Conservation (phyloP, 2,113 vertebrate genomes). For the Amblyopsis rosae region DNA sequence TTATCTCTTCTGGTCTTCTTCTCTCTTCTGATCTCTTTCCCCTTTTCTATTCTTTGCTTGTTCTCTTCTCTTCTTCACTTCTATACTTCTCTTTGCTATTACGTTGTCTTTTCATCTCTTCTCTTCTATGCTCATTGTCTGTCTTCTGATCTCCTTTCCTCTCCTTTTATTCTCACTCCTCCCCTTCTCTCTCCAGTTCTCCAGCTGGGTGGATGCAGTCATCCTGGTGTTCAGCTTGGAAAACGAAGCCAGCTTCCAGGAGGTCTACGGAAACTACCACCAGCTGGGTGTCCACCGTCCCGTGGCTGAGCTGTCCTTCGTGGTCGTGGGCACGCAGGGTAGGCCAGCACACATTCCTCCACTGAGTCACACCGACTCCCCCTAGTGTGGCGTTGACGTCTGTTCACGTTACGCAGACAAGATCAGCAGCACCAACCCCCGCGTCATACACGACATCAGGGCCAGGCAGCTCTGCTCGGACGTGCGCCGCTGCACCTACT, state of each 20-base stretch:
- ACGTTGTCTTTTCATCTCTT: not conserved
- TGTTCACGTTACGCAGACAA: conserved; percentile 78
- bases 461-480: conserved; percentile 89
- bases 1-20: not conserved
- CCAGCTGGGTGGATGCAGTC: conserved; percentile 91
- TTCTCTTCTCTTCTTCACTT: too few species aligned
- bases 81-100: not conserved
- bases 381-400: conserved; percentile 5
- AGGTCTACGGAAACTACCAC: conserved; percentile 84
- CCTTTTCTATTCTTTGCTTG: not conserved
- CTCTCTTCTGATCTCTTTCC: too few species aligned
- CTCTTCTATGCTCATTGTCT: not conserved
- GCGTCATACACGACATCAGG: conserved; percentile 86
- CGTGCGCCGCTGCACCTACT: conserved; percentile 89
- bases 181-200: conserved; percentile 77
- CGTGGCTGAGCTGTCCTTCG: conserved; percentile 78
- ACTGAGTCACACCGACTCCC: conserved; percentile 7
- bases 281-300: conserved; percentile 82
- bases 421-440: conserved; percentile 89
- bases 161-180: not conserved
- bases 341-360: not conserved
- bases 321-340: conserved; percentile 95
- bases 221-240: conserved; percentile 97
- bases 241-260: conserved; percentile 92
- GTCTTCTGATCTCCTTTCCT: not conserved